Evolutionary conservation across 1,140 invertebrate species (phyloP), one percentile per base, ranked within the genome.

Genomic region (Calephelis virginiensis): DNA sequence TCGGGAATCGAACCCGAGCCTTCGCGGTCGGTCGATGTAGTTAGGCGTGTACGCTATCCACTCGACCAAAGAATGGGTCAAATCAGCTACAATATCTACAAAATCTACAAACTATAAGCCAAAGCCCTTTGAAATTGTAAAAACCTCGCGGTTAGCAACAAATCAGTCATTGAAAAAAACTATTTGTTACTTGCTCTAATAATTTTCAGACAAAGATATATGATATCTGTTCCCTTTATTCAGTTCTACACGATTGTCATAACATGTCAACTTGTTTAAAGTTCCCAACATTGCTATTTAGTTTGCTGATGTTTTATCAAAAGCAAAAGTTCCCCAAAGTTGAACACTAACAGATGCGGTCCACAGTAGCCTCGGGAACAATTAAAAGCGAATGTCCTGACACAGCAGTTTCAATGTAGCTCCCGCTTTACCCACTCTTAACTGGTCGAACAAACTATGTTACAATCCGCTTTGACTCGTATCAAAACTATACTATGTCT

Each of bases 331-430:
- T 64, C 9, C 38, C 61, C 14, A 13, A 40, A 64, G 63, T 64
- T 64, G 63, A 64, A 49, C 14, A 14, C 63, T 49, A 64, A 64
- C 63, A 64, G 63, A 64, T 64, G 63, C 48, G 63, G 63, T 62
- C 45, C 40, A 46, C 61, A 46, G 38, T 56, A 40, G 49, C 63
- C 48, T 40, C 40, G 63, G 61, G 61, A 64, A 64, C 63, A 64
- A 64, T 64, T 64, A 64, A 64, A 64, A 64, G 63, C 63, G 45
- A 64, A 64, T 64, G 63, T 50, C 63, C 63, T 64, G 63, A 64
- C 63, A 43, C 49, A 43, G 48, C 63, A 64, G 60, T 49, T 64
- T 64, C 63, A 53, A 50, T 64, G 37, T 49, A 61, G 60, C 45
- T 61, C 7, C 60, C 14, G 38, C 60, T 61, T 53, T 53, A 53